Evolutionary conservation across 2,888 invertebrate species (phyloP), one percentile per base, ranked within the genome.

Genomic region (Arrhopalites spinosus): DNA sequence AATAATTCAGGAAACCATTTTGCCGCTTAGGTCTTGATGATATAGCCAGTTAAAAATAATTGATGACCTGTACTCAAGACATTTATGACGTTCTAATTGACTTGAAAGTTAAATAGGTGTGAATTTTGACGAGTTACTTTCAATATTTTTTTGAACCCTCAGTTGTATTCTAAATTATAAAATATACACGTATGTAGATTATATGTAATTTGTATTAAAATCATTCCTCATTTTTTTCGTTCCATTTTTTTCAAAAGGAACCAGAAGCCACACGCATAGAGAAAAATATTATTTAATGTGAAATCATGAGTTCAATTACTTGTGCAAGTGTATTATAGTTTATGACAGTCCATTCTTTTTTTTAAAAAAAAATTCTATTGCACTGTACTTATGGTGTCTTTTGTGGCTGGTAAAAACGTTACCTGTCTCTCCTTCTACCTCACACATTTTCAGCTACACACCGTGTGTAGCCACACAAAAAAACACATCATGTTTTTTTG

Each of bases 61-160:
- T 72, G 72, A 72, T 72, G 63, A 72, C 64, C 47, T 72, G 63
- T 29, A 72, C 25, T 25, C 13, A 11, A 43, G 72, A 72, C 72
- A 72, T 61, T 72, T 72, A 72, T 63, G 72, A 72, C 63, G 47
- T 63, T 20, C 63, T 63, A 72, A 63, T 72, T 63, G 63, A 47
- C 59, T 71, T 59, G 23, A 61, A 61, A 71, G 71, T 59, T 71
- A 71, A 71, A 59, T 71, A 72, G 27, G 72, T 64, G 63, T 64
- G 72, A 72, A 36, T 7, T 36, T 36, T 36, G 36, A 36, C 3
- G 36, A 36, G 36, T 36, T n/a, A 53, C 53, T 25, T 20, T 59
- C 20, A 25, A 59, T 59, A 59, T 59, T 59, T 64, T 13, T 30
- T 30, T 64, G 30, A 64, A 64, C 64, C 20, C 20, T 59, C 59